Conservation (phyloP, 2,888 invertebrate species). For the Limnephilus marmoratus region DNA sequence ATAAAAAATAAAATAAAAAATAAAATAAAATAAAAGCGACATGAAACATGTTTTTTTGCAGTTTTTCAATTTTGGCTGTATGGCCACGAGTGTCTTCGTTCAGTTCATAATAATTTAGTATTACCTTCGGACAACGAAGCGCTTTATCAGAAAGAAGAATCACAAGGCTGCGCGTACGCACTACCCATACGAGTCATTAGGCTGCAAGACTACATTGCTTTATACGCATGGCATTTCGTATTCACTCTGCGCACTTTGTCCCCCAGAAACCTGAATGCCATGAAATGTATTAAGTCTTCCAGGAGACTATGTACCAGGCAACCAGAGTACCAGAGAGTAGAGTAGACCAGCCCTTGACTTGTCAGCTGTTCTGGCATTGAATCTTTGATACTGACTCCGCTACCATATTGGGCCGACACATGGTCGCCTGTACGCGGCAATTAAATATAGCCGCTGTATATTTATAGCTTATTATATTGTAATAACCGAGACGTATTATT, state of each 20-base stretch:
- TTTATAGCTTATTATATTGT: neutral
- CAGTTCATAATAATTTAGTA: neutral
- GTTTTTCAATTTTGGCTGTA: neutral
- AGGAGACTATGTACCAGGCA: neutral
- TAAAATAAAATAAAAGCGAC: no score
- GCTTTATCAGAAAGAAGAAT: neutral
- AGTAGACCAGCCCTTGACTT: slow-evolving; percentile 20
- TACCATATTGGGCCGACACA: slow-evolving; percentile 25
- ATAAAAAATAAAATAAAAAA: no score
- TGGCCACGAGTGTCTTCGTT: neutral
- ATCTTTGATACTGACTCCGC: neutral
- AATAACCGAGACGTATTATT: neutral
- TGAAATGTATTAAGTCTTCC: neutral
- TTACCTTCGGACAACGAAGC: neutral
- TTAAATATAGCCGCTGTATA: neutral
- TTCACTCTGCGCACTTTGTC: neutral
- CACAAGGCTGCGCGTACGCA: neutral
- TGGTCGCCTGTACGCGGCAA: neutral
- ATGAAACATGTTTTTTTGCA: neutral
- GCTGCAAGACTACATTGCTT: neutral
- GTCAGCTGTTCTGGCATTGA: slow-evolving; percentile 20
- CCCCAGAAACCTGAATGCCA: slow-evolving; percentile 11
- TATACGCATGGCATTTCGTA: neutral
- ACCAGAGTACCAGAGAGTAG: neutral
- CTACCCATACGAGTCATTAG: neutral